Conservation (phyloP, 2,797 vertebrate genomes). For the Sylvia borin region DNA sequence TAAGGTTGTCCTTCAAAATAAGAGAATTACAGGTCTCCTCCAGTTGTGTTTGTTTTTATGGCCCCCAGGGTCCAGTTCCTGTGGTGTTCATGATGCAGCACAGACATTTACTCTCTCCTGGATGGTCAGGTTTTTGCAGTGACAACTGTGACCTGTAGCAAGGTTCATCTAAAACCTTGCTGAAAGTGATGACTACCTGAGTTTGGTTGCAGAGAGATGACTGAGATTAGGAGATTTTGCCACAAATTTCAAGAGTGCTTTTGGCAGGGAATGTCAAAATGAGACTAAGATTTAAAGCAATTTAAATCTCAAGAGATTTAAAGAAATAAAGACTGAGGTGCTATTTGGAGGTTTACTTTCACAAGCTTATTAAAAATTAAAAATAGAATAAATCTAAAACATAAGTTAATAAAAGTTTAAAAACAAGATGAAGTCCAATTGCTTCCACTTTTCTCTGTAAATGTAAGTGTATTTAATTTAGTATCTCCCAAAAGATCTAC, state of each 20-base stretch:
- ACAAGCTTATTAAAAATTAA: background rate
- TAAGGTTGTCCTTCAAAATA: background rate
- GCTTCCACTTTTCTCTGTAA: background rate
- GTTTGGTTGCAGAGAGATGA: background rate
- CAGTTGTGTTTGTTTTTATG: background rate
- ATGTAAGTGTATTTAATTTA: background rate
- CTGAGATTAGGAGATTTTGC: background rate
- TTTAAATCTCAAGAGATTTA: background rate
- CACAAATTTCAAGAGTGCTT: background rate
- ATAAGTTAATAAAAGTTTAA: background rate
- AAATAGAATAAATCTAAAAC: background rate
- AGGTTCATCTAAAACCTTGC: background rate
- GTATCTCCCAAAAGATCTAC: background rate
- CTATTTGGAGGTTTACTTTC: background rate
- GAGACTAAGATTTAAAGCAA: too few species aligned
- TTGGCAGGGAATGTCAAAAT: background rate
- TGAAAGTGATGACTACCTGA: background rate
- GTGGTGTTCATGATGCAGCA: background rate
- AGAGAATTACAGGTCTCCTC: background rate
- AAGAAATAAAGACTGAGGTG: background rate
- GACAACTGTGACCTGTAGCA: background rate
- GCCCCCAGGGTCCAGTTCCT: background rate
- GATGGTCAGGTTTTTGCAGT: background rate
- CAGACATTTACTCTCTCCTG: background rate
- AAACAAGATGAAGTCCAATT: background rate